Conservation (phyloP, 2,113 vertebrate genomes). For the Herpetotheres cachinnans region DNA sequence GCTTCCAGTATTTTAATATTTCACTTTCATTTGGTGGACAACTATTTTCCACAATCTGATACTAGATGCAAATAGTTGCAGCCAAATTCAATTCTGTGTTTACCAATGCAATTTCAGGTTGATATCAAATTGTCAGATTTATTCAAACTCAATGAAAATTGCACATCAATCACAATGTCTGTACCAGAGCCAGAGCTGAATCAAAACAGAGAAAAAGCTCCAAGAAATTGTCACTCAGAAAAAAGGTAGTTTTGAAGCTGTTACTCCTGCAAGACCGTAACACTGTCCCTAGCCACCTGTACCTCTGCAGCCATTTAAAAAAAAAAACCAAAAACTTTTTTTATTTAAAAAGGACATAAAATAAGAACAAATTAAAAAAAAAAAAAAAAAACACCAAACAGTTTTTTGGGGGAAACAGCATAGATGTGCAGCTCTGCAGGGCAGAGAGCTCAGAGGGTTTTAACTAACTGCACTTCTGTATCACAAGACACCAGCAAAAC, state of each 20-base stretch:
- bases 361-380: background rate
- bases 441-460: background rate
- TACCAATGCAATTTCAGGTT: conserved; percentile 39
- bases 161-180: conserved; percentile 11
- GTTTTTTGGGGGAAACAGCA: background rate
- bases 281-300: rapidly evolving
- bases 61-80: conserved; percentile 32
- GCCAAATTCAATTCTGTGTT: conserved; percentile 42
- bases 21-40: conserved; percentile 10
- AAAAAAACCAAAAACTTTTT: background rate
- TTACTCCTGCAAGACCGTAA: background rate
- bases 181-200: background rate
- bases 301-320: background rate
- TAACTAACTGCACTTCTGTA: background rate
- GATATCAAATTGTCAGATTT: background rate
- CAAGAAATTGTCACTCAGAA: background rate
- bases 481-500: background rate
- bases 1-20: conserved; percentile 51
- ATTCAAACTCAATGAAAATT: conserved; percentile 17
- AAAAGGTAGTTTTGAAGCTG: background rate
- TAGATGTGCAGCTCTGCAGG: background rate
- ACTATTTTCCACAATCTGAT: conserved; percentile 6
- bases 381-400: no score
- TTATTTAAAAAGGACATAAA: background rate
- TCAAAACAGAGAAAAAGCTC: background rate